Conservation (phyloP, 2,797 vertebrate species). For the Delichon dasypus region DNA sequence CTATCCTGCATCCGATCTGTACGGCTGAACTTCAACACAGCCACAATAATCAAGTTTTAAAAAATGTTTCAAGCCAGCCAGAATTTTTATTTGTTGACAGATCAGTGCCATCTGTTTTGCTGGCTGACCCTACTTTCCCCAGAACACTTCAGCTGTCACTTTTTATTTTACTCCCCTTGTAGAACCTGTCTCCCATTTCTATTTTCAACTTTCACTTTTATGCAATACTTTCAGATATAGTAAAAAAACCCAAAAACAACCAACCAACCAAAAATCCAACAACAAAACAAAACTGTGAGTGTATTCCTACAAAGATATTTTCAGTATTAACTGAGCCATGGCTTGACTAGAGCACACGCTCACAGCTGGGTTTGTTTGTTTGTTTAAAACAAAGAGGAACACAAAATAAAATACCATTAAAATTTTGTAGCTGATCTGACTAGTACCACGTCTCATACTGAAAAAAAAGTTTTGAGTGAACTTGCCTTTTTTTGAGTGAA, state of each 20-base stretch:
- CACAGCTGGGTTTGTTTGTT: background rate
- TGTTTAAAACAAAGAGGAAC: background rate
- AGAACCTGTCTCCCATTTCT: background rate
- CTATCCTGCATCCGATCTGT: background rate
- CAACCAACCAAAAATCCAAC: background rate
- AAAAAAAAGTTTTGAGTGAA: background rate
- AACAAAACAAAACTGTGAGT: background rate
- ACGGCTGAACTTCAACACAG: background rate
- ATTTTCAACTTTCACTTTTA: background rate
- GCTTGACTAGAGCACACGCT: background rate
- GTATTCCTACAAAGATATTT: background rate
- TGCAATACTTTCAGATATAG: background rate
- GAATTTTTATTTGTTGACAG: background rate
- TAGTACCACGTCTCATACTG: background rate
- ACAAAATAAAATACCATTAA: background rate
- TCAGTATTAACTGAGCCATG: background rate
- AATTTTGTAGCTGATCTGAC: background rate
- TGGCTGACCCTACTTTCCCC: background rate
- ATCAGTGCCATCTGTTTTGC: background rate
- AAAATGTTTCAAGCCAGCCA: background rate
- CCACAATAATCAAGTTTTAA: background rate
- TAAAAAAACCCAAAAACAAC: background rate
- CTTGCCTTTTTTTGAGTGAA: background rate
- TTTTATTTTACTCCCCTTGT: background rate
- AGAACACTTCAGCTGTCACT: background rate